These are phyloP conservation scores for Calameuta idolon DNA, from an alignment of 2,888 invertebrate genomes.

Conservation along the genomic window DNA sequence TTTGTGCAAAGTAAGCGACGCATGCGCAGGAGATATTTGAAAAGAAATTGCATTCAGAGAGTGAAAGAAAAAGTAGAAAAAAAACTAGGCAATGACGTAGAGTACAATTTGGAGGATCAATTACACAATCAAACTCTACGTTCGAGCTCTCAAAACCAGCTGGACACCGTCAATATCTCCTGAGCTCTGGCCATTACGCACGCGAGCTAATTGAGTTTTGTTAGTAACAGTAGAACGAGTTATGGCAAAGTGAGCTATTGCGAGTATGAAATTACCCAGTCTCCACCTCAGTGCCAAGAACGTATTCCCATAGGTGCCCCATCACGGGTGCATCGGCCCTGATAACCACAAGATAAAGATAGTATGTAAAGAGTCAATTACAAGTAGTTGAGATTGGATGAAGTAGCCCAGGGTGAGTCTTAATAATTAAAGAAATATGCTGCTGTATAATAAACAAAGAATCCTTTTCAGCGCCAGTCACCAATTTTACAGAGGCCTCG, in stretches of 20 bases:
- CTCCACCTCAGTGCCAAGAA: conserved; percentile 81
- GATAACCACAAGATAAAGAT: conserved; percentile 57
- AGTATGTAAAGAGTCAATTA: conserved; percentile 22
- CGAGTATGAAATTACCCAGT: conserved; percentile 74
- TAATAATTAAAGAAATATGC: neutral
- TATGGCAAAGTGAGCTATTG: neutral
- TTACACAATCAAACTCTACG: neutral
- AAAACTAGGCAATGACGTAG: neutral
- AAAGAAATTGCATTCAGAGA: neutral
- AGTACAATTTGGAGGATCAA: neutral
- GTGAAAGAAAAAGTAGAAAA: neutral
- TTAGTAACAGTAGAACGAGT: neutral
- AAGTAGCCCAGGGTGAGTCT: neutral
- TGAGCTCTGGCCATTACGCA: neutral
- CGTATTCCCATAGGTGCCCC: conserved; percentile 94
- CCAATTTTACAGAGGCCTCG: conserved; percentile 4
- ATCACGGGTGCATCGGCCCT: conserved; percentile 99
- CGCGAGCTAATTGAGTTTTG: neutral
- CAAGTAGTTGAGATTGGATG: neutral
- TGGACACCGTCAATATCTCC: neutral
- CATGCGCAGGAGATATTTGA: neutral
- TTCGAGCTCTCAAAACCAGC: neutral
- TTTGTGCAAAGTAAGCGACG: neutral
- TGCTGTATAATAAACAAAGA: neutral
- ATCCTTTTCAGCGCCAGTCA: conserved; percentile 11